These are phyloP conservation scores for Neoarius graeffei DNA, from an alignment of 2,113 vertebrate genomes.

Conservation along the genomic window DNA sequence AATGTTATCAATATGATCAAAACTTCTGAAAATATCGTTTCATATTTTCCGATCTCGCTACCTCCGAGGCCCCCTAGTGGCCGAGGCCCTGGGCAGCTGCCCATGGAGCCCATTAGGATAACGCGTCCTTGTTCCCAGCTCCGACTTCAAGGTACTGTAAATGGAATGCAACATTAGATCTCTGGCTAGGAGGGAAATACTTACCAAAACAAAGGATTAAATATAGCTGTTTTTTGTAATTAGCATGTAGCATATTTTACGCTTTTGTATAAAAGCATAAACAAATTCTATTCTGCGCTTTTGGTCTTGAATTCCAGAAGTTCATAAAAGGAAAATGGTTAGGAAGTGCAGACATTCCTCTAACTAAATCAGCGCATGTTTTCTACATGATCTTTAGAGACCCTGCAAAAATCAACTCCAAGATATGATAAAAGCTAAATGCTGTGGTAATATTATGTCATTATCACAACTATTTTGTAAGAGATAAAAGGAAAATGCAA, in stretches of 20 bases:
- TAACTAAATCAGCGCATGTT: background rate
- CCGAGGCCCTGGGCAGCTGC: too few species aligned
- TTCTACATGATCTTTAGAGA: conserved; percentile 18
- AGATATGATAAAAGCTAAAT: conserved; percentile 16
- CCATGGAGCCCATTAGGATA: too few species aligned
- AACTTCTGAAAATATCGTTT: too few species aligned
- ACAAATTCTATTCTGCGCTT: background rate
- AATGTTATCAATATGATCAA: too few species aligned
- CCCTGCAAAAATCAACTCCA: background rate
- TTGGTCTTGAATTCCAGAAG: background rate
- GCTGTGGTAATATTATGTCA: background rate
- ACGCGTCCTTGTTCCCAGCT: too few species aligned
- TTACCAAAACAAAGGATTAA: background rate
- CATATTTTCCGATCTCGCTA: too few species aligned
- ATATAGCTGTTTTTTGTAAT: background rate
- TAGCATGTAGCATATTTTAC: background rate
- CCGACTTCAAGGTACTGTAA: too few species aligned
- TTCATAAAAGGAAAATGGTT: background rate
- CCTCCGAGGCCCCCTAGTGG: too few species aligned
- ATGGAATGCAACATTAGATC: background rate
- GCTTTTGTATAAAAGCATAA: background rate
- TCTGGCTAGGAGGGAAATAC: background rate
- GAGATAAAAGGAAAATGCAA: conserved; percentile 14
- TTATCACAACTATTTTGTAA: conserved; percentile 38
- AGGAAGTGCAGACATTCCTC: background rate